Conservation (phyloP, 2,113 vertebrate genomes). For the Cathartes aura region DNA sequence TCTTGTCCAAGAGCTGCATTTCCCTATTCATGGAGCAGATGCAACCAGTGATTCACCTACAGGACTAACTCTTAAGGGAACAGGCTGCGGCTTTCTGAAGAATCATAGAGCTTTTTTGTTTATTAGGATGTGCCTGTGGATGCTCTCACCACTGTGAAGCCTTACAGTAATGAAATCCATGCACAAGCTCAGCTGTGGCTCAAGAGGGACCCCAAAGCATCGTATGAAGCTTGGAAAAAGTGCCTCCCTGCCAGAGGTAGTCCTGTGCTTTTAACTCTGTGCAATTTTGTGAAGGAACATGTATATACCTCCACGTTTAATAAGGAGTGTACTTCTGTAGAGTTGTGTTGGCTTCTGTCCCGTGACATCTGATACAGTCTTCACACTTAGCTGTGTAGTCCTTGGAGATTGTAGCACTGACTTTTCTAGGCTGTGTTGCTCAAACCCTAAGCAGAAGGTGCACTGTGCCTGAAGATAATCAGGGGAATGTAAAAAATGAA, state of each 20-base stretch:
- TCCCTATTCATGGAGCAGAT: neutral
- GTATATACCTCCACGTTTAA: neutral
- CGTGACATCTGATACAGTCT: fast-evolving
- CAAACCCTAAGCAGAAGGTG: neutral
- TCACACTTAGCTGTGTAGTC: neutral
- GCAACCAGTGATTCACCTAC: neutral
- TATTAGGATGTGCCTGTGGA: slow-evolving; percentile 91
- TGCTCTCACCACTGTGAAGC: slow-evolving; percentile 93
- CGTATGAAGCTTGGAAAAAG: slow-evolving; percentile 97
- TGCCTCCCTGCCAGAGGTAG: slow-evolving; percentile 95
- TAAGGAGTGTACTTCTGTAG: neutral
- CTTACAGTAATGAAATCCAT: slow-evolving; percentile 98
- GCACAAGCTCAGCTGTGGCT: slow-evolving; percentile 98
- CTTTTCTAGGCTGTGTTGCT: neutral
- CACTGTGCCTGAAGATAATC: neutral
- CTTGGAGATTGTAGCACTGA: neutral
- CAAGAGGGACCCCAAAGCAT: slow-evolving; percentile 96
- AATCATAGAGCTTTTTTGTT: neutral
- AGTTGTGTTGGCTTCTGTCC: neutral
- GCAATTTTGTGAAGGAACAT: neutral
- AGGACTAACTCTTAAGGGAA: neutral
- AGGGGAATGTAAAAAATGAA: neutral
- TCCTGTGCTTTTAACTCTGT: neutral
- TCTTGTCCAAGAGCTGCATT: neutral
- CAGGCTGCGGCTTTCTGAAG: neutral